A percentile compares a stretch with the other conserved stretches of the same genome.
phyloP scores from a whole-genome alignment of 2,888 invertebrate genomes.

The Trisateles emortualis region DNA sequence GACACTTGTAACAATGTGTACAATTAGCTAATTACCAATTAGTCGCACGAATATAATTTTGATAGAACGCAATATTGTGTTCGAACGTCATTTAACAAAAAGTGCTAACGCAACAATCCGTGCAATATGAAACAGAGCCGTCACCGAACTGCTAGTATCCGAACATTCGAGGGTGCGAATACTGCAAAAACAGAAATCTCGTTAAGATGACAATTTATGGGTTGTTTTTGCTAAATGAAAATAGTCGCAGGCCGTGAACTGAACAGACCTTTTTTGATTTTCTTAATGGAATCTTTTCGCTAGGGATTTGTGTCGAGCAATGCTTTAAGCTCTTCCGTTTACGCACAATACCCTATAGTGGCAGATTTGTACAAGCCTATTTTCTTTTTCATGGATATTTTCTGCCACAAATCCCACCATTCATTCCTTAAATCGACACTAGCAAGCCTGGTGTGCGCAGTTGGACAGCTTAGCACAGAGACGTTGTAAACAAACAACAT shows the following conservation, averaged over 20 bases:
- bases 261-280: constrained; percentile 86
- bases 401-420: constrained; percentile 34
- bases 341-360: constrained; percentile 64
- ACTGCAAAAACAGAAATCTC: constrained; percentile 85
- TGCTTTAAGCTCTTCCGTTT: constrained; percentile 76
- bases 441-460: constrained; percentile 4
- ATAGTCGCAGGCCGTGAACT: constrained; percentile 83
- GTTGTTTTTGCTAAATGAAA: constrained; percentile 87
- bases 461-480: constrained; percentile 14
- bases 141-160: constrained; percentile 68
- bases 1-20: constrained; percentile 19
- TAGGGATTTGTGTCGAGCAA: constrained; percentile 82
- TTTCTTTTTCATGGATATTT: constrained; percentile 48
- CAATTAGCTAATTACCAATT: constrained; percentile 28
- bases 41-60: constrained; percentile 18
- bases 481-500: constrained; percentile 31
- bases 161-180: constrained; percentile 79
- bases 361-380: constrained; percentile 61
- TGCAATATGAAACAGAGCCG: constrained; percentile 53
- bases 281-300: constrained; percentile 86
- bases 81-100: constrained; percentile 45
- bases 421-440: constrained; percentile 44
- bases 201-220: constrained; percentile 88
- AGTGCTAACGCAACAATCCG: constrained; percentile 66
- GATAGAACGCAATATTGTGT: constrained; percentile 20